Evolutionary conservation across 2,888 invertebrate genomes (phyloP).

Genomic region (Leucophora obtusa): DNA sequence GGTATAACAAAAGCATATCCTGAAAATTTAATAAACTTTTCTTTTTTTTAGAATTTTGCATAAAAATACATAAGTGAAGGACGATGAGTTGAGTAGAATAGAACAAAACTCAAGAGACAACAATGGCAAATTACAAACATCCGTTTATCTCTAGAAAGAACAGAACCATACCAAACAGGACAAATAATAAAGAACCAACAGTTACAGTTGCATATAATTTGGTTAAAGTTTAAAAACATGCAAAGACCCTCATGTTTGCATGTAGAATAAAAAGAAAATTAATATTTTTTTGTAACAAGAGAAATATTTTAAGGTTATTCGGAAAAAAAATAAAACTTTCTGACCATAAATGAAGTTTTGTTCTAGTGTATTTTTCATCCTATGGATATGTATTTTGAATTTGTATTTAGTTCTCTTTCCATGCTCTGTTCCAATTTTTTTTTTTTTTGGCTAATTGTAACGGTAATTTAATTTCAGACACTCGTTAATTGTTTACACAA

Average conservation of each 20-base stretch:
- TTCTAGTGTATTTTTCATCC: not conserved
- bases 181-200: slow-evolving; percentile 61
- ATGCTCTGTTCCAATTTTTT: not conserved
- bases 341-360: not conserved
- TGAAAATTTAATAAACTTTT: slow-evolving; percentile 57
- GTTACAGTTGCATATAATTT: slow-evolving; percentile 51
- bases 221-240: slow-evolving; percentile 36
- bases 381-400: not conserved
- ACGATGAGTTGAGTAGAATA: slow-evolving; percentile 43
- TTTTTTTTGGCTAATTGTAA: slow-evolving; percentile 49
- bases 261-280: not conserved
- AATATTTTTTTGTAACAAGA: not conserved
- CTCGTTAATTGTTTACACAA: slow-evolving; percentile 59
- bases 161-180: slow-evolving; percentile 34
- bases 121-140: slow-evolving; percentile 62
- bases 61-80: slow-evolving; percentile 45
- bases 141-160: slow-evolving; percentile 61
- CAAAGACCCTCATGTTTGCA: slow-evolving; percentile 32
- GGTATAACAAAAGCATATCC: slow-evolving; percentile 59
- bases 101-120: slow-evolving; percentile 61
- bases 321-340: not conserved
- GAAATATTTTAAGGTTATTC: not conserved
- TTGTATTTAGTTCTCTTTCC: not conserved
- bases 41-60: slow-evolving; percentile 18
- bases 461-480: slow-evolving; percentile 56